Evolutionary conservation across 2,888 invertebrate genomes (phyloP).

Genomic region (Amiota minor): DNA sequence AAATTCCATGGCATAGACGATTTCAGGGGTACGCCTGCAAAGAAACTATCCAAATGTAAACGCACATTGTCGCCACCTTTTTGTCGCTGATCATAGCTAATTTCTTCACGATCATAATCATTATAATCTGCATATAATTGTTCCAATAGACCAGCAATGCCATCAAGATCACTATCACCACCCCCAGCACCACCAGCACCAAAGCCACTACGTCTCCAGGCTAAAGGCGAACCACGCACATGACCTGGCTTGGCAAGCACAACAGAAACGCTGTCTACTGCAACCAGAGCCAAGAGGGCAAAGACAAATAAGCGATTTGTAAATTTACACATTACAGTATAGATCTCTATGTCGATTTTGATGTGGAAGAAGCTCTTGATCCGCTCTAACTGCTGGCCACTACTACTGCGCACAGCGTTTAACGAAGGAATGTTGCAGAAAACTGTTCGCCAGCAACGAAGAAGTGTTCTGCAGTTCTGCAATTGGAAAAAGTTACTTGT

Average conservation of each 20-base stretch:
- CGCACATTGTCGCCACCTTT: slow-evolving; percentile 85
- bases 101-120: slow-evolving; percentile 67
- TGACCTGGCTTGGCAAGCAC: slow-evolving; percentile 38
- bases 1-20: too few species aligned
- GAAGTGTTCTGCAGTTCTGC: background rate
- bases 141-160: slow-evolving; percentile 47
- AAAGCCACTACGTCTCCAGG: slow-evolving; percentile 29
- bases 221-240: slow-evolving; percentile 10
- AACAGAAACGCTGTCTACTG: slow-evolving; percentile 16
- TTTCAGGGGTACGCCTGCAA: slow-evolving; percentile 59
- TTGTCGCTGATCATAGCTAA: slow-evolving; percentile 83
- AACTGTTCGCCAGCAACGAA: slow-evolving; percentile 9
- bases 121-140: slow-evolving; percentile 54
- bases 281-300: slow-evolving; percentile 43
- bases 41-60: slow-evolving; percentile 76
- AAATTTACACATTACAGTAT: slow-evolving; percentile 69
- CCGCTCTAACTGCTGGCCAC: slow-evolving; percentile 22
- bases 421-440: slow-evolving; percentile 38
- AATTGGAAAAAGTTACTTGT: background rate
- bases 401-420: slow-evolving; percentile 50
- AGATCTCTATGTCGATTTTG: background rate
- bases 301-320: slow-evolving; percentile 70
- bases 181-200: background rate
- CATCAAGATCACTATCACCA: too few species aligned
- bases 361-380: background rate